These are phyloP conservation scores for Oligia fasciuncula DNA, from an alignment of 2,888 invertebrate species.

Conservation along the genomic window DNA sequence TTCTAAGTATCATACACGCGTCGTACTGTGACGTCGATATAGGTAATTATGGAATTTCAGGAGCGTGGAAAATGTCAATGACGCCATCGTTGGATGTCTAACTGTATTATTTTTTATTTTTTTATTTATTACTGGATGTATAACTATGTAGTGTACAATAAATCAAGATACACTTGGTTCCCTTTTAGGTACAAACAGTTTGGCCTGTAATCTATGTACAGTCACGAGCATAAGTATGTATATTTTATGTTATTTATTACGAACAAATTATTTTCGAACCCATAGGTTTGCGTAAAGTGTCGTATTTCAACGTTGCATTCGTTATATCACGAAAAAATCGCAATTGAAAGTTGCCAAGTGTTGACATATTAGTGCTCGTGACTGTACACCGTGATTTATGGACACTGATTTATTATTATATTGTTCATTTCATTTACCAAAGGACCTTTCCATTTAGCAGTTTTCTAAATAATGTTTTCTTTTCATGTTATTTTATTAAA, in stretches of 20 bases:
- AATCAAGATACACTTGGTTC: conserved; percentile 52
- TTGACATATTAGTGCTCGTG: no score
- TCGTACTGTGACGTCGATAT: conserved; percentile 37
- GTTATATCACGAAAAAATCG: no score
- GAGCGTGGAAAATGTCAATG: conserved; percentile 44
- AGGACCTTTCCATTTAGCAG: background rate
- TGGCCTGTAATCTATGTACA: conserved; percentile 3
- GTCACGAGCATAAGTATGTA: no score
- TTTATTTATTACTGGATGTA: no score
- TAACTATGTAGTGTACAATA: conserved; percentile 41
- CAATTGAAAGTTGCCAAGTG: no score
- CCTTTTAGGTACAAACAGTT: conserved; percentile 45
- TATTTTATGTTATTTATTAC: no score
- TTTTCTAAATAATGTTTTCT: background rate
- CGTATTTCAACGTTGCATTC: no score
- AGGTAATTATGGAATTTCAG: conserved; percentile 11
- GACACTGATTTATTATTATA: conserved; percentile 5
- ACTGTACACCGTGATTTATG: conserved; percentile 15
- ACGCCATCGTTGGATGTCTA: conserved; percentile 40
- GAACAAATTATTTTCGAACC: no score
- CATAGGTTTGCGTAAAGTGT: no score
- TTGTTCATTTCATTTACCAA: background rate
- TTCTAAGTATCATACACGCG: conserved; percentile 32
- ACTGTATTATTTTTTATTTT: no score
- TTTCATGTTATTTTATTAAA: background rate